phyloP scores from a whole-genome alignment of 2,113 vertebrate genomes.

The Corythornis madagascariensis region DNA sequence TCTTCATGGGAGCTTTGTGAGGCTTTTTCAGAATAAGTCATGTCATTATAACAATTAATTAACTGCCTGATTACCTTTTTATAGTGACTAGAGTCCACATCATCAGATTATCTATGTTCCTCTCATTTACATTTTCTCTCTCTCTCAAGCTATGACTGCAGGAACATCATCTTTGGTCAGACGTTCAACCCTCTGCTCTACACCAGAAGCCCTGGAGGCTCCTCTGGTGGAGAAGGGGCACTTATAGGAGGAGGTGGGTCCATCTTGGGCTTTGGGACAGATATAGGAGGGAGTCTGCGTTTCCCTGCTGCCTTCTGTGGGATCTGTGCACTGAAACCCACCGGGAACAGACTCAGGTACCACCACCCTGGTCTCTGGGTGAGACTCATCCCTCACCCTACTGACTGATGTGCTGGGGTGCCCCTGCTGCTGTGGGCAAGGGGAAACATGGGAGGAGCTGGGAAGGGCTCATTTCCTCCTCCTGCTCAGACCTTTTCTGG shows the following conservation, averaged over 20 bases:
- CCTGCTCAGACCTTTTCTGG: background rate
- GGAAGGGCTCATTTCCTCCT: background rate
- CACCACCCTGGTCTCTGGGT: too few species aligned
- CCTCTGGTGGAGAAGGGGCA: conserved; percentile 79
- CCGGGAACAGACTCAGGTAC: conserved; percentile 76
- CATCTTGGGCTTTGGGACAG: conserved; percentile 75
- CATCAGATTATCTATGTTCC: background rate
- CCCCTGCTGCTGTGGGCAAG: background rate
- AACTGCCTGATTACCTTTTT: background rate
- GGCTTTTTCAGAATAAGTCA: background rate
- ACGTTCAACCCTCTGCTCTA: conserved; percentile 69
- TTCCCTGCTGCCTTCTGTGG: conserved; percentile 80
- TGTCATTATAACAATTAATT: background rate
- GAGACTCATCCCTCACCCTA: background rate
- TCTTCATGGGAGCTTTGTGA: background rate
- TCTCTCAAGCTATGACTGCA: conserved; percentile 75
- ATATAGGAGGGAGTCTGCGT: conserved; percentile 79
- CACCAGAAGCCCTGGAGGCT: conserved; percentile 73
- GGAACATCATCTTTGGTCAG: conserved; percentile 75
- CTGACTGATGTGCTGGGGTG: background rate
- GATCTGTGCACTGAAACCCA: conserved; percentile 79
- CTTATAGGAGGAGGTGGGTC: conserved; percentile 77
- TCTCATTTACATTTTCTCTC: background rate
- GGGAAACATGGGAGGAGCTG: background rate
- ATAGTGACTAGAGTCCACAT: background rate